A percentile compares a stretch with the other conserved stretches of the same genome.
phyloP scores from a whole-genome alignment of 2,113 vertebrate species.

The chimpanzee (Pan troglodytes) region DNA sequence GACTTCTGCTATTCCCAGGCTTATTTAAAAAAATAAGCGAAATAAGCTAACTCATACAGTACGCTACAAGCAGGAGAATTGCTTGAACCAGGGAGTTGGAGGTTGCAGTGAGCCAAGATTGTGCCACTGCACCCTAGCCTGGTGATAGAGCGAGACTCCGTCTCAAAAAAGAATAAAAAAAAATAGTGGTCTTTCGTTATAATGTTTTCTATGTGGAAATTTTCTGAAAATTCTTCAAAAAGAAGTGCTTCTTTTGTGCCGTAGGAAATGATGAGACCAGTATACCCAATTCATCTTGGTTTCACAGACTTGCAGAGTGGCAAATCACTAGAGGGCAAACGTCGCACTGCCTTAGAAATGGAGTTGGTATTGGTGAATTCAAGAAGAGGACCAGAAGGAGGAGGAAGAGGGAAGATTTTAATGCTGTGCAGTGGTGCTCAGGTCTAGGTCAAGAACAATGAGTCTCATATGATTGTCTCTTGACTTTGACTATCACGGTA shows the following conservation, averaged over 20 bases:
- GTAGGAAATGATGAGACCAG: accelerated
- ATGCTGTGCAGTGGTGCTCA: neutral
- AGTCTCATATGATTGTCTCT: neutral
- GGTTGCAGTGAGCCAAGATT: too few relatives aligned
- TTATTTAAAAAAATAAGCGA: too few relatives aligned
- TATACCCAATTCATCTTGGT: neutral
- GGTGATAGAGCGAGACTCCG: too few relatives aligned
- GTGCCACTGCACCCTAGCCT: too few relatives aligned
- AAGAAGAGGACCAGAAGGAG: neutral
- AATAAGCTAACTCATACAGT: too few relatives aligned
- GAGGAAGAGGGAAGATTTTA: neutral
- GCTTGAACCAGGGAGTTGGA: too few relatives aligned
- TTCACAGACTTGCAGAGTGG: neutral
- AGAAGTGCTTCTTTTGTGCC: neutral
- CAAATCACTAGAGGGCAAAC: constrained; percentile 76
- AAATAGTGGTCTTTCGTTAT: accelerated
- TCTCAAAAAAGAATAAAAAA: neutral
- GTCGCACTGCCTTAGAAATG: neutral
- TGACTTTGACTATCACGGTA: neutral
- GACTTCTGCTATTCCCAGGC: too few relatives aligned
- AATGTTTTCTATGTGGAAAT: neutral
- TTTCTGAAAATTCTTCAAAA: neutral
- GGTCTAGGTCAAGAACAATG: neutral
- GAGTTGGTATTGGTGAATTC: accelerated
- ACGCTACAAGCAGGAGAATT: too few relatives aligned